Conservation (phyloP, 30 jellyfish, hydroid and myxozoan species). For the Aurelia sp. region DNA sequence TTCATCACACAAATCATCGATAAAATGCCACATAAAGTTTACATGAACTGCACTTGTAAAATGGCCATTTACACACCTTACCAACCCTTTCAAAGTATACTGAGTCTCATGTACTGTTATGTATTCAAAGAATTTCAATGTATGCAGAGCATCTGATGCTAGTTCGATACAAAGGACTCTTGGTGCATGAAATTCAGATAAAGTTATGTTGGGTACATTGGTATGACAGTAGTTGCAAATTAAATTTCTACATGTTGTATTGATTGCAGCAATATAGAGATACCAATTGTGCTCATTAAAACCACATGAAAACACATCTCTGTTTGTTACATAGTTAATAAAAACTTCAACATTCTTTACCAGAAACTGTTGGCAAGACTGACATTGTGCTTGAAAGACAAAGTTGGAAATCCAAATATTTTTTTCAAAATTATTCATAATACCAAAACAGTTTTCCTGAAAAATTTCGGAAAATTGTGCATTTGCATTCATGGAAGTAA, state of each 20-base stretch:
- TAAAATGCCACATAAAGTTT: conserved; percentile 7
- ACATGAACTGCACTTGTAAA: conserved; percentile 14
- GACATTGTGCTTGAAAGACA: conserved; percentile 23
- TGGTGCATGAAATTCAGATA: conserved; percentile 4
- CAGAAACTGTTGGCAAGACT: conserved; percentile 16
- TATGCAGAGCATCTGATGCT: conserved; percentile 17
- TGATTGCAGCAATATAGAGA: conserved; percentile 6
- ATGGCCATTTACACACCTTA: conserved; percentile 17
- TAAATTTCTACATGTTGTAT: conserved; percentile 8
- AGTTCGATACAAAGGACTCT: conserved; percentile 15
- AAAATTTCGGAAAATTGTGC: conserved; percentile 18
- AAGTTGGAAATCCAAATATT: conserved; percentile 8
- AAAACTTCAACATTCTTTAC: conserved; percentile 6
- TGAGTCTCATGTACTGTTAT: not conserved
- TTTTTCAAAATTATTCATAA: conserved; percentile 3
- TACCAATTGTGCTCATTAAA: conserved; percentile 6
- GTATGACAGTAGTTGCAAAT: conserved; percentile 3
- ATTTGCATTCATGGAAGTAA: conserved; percentile 13
- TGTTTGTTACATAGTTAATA: conserved; percentile 9
- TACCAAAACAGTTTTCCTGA: conserved; percentile 13
- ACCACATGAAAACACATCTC: conserved; percentile 22
- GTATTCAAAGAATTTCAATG: conserved; percentile 11
- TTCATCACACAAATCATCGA: conserved; percentile 4
- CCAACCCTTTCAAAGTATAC: conserved; percentile 19
- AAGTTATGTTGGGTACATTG: conserved; percentile 6